Conservation (phyloP, 2,113 vertebrate species). For the Scomber colias region DNA sequence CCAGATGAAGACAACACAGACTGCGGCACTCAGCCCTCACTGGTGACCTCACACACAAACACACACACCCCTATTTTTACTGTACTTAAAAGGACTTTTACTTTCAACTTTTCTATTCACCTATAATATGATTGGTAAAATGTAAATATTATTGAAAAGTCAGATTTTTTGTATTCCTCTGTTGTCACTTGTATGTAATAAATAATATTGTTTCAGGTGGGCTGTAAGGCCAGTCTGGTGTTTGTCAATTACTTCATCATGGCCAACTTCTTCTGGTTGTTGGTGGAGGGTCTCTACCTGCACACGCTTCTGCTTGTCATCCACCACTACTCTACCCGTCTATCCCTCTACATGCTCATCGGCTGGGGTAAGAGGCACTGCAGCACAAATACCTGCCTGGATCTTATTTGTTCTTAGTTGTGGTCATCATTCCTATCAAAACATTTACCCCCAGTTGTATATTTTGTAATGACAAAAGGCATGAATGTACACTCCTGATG, state of each 20-base stretch:
- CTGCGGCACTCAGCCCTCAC: conserved; percentile 76
- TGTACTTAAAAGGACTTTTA: not conserved
- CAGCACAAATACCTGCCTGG: no score
- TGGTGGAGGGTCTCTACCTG: conserved; percentile 96
- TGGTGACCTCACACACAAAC: conserved; percentile 64
- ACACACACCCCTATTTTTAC: not conserved
- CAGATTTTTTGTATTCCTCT: no score
- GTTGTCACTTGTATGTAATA: not conserved
- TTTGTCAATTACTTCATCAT: conserved; percentile 96
- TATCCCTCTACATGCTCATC: conserved; percentile 92
- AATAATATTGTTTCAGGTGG: conserved; percentile 83
- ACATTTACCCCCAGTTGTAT: no score
- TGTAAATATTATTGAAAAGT: no score
- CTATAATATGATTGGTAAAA: no score
- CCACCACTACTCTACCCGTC: conserved; percentile 89
- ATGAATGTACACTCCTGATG: no score
- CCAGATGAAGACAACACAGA: conserved; percentile 70
- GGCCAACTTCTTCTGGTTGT: conserved; percentile 98
- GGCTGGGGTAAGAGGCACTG: conserved; percentile 83
- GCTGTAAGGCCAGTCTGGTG: conserved; percentile 92
- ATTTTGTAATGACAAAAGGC: no score
- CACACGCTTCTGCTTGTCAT: conserved; percentile 92
- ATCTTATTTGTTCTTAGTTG: no score
- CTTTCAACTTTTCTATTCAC: not conserved
- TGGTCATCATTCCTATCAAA: no score